Percentiles rank a stretch among this genome's conserved stretches.
These are phyloP conservation scores for Thecophora atra DNA, from an alignment of 2,888 invertebrate genomes.

Conservation along the genomic window DNA sequence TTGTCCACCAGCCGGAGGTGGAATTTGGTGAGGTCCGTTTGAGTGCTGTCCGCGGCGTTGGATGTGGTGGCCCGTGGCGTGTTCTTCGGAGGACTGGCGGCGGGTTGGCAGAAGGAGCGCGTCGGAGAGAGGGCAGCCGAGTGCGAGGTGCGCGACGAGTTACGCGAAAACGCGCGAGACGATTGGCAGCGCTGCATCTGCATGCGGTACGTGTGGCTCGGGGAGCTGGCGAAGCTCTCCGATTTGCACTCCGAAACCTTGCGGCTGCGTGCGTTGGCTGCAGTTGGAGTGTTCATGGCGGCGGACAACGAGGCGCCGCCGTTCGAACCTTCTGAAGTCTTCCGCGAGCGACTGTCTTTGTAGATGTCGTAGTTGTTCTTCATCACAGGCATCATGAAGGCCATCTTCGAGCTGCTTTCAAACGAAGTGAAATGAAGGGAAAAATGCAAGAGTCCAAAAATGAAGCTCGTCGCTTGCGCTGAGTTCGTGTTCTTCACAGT, in stretches of 20 bases:
- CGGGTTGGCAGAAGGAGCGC: slow-evolving; percentile 68
- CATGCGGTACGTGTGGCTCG: slow-evolving; percentile 66
- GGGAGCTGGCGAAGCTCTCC: slow-evolving; percentile 68
- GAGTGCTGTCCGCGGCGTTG: slow-evolving; percentile 64
- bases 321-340: slow-evolving; percentile 75
- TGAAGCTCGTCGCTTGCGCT: background rate
- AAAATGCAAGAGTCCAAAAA: background rate
- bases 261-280: slow-evolving; percentile 68
- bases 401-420: slow-evolving; percentile 70
- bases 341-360: slow-evolving; percentile 78
- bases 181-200: slow-evolving; percentile 66
- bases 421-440: too few relatives aligned
- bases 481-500: too few relatives aligned
- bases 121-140: slow-evolving; percentile 71
- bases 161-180: slow-evolving; percentile 71
- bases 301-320: slow-evolving; percentile 74
- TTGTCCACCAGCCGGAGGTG: slow-evolving; percentile 78
- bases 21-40: slow-evolving; percentile 76
- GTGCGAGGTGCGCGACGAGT: slow-evolving; percentile 72
- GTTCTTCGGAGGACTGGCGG: slow-evolving; percentile 63
- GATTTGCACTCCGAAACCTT: slow-evolving; percentile 65
- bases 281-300: slow-evolving; percentile 67
- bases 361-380: slow-evolving; percentile 95
- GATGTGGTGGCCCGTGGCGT: slow-evolving; percentile 41
- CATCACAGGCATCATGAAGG: slow-evolving; percentile 95